Evolutionary conservation across 1,140 invertebrate species (phyloP), one percentile per base, ranked within the genome.

Genomic region (Kradibia gibbosae): DNA sequence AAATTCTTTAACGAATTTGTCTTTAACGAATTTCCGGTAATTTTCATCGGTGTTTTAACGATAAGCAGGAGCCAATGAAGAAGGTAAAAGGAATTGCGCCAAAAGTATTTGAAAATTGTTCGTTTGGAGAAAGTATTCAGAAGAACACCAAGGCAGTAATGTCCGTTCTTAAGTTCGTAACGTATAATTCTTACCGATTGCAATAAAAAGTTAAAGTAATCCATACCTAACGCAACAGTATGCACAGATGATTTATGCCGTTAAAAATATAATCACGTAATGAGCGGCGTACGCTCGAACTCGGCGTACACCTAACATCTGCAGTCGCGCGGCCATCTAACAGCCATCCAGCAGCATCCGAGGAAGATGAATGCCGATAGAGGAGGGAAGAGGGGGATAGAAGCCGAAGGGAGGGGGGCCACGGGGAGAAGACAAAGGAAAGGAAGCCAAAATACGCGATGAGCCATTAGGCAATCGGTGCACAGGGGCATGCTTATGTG

Each of bases 161-260:
- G 73, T 75, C 60, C 42, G 75, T 42, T 65, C 0, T 65, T 65
- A 65, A 20, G 57, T 31, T 17, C 3, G 36, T 25, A 80, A 80
- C 48, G 17, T 80, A 34, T 73, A 80, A 80, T 80, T 80, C 39
- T 72, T 70, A 48, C 78, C 55, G 70, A 80, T 80, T 25, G 42
- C 78, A 74, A 80, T 80, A 80, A 80, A 80, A 74, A 25, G 25
- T 65, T 45, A 50, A 48, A 80, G 53, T 80, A 80, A 80, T 73
- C 78, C 45, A 62, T 73, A 80, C 8, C 71, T 81, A 75, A 70
- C 22, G 79, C 79, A 81, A 75, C 31, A 45, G 1, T 13, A 31
- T 25, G 11, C 50, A 22, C 72, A 39, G 17, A 60, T 81, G 80
- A 81, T 81, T 81, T 81, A 81, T 74, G 65, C 20, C 60, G 4